Conservation (phyloP, 2,888 invertebrate genomes). For the Saturnia pavonia region DNA sequence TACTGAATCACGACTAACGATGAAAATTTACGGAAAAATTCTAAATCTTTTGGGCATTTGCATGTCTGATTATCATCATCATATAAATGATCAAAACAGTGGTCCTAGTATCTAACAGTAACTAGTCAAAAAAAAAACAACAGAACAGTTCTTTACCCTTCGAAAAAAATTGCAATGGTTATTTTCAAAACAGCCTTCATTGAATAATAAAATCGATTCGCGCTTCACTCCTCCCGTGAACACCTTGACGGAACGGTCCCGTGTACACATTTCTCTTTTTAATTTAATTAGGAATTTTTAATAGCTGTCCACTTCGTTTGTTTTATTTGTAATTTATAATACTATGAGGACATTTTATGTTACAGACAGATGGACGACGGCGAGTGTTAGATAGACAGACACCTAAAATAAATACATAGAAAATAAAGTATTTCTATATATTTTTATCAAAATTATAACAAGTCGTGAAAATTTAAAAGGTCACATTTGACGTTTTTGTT, state of each 20-base stretch:
- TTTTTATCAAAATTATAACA: too few relatives aligned
- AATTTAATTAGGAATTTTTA: conserved; percentile 36
- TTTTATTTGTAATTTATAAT: conserved; percentile 25
- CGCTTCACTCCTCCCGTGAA: background rate
- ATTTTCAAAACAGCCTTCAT: background rate
- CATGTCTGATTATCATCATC: too few relatives aligned
- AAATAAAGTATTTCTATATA: too few relatives aligned
- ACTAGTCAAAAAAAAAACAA: too few relatives aligned
- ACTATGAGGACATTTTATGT: conserved; percentile 20
- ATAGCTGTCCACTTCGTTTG: conserved; percentile 24
- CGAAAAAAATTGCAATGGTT: background rate
- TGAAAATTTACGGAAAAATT: too few relatives aligned
- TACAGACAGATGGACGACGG: background rate
- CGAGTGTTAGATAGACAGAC: background rate
- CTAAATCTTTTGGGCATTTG: too few relatives aligned
- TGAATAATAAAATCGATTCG: background rate
- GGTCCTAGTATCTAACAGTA: too few relatives aligned
- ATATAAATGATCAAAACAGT: too few relatives aligned
- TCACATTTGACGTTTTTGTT: too few relatives aligned
- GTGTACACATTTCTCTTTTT: conserved; percentile 28
- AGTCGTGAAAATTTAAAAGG: too few relatives aligned
- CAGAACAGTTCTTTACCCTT: too few relatives aligned
- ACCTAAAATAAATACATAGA: background rate
- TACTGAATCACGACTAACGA: too few relatives aligned
- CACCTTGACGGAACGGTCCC: conserved; percentile 11